Conservation (phyloP, 1,140 invertebrate species). For the Musca domestica region DNA sequence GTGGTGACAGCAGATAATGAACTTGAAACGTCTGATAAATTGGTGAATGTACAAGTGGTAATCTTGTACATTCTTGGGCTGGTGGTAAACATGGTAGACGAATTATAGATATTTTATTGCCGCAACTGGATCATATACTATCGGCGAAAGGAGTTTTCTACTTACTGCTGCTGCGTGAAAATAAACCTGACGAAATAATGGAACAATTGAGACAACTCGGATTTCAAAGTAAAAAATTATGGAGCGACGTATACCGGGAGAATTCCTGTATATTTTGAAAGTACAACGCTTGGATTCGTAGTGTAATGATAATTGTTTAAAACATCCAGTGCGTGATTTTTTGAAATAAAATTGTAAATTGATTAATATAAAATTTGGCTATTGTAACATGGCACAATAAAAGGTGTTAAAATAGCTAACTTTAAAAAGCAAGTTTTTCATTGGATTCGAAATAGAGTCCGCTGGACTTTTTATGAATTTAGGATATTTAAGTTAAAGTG, state of each 20-base stretch:
- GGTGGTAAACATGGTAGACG: slow-evolving; percentile 76
- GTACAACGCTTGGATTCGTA: slow-evolving; percentile 35
- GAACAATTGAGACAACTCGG: slow-evolving; percentile 60
- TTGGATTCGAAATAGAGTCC: too few relatives aligned
- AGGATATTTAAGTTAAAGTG: too few relatives aligned
- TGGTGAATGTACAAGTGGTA: slow-evolving; percentile 30
- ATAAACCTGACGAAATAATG: slow-evolving; percentile 74
- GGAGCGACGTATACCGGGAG: slow-evolving; percentile 62
- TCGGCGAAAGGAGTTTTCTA: slow-evolving; percentile 75
- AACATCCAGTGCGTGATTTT: too few relatives aligned
- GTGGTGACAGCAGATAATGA: slow-evolving; percentile 74
- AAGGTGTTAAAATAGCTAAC: too few relatives aligned
- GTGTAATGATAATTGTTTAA: too few relatives aligned
- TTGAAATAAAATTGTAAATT: too few relatives aligned
- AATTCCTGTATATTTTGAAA: slow-evolving; percentile 57
- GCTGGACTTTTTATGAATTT: too few relatives aligned
- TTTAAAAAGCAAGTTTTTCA: too few relatives aligned
- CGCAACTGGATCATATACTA: slow-evolving; percentile 66
- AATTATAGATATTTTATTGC: slow-evolving; percentile 77
- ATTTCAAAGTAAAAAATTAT: slow-evolving; percentile 61
- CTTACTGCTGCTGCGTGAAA: slow-evolving; percentile 81
- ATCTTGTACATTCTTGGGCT: slow-evolving; percentile 75
- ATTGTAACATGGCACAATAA: too few relatives aligned
- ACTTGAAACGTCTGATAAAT: slow-evolving; percentile 49
- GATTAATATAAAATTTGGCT: too few relatives aligned